Conservation (phyloP, 2,113 vertebrate genomes). For the Australoheros scitulus region DNA sequence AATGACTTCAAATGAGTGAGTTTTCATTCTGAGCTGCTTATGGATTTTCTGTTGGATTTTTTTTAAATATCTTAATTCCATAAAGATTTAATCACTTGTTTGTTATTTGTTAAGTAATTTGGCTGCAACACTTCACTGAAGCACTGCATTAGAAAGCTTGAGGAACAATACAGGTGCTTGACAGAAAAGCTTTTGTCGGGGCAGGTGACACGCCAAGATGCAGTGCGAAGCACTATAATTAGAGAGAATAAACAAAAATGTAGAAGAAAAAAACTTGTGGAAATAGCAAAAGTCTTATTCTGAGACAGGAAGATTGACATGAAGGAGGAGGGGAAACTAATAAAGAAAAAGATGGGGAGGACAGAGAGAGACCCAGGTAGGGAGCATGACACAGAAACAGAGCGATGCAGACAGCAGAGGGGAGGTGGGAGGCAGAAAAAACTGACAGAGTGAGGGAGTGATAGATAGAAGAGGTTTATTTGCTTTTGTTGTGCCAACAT, state of each 20-base stretch:
- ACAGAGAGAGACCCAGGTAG: background rate
- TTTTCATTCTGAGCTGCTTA: background rate
- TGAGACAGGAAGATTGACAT: background rate
- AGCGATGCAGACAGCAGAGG: slow-evolving; percentile 18
- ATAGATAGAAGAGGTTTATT: slow-evolving; percentile 65
- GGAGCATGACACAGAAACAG: background rate
- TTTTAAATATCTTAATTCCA: background rate
- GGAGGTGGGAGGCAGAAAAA: slow-evolving; percentile 28
- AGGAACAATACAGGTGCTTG: background rate
- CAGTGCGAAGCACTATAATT: background rate
- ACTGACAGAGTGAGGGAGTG: slow-evolving; percentile 34
- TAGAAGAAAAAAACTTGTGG: background rate
- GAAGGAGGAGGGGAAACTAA: background rate
- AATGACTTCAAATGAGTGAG: background rate
- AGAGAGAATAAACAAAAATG: background rate
- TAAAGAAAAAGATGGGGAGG: background rate
- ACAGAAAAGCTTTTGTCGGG: background rate
- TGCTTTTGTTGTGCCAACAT: slow-evolving; percentile 66
- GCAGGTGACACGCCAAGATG: background rate
- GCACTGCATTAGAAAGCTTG: background rate
- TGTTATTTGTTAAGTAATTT: slow-evolving; percentile 10
- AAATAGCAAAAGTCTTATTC: background rate
- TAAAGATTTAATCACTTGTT: background rate
- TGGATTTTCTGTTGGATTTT: background rate
- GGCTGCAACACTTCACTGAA: background rate